These are phyloP conservation scores for Phodopus roborovskii DNA, from an alignment of 2,113 vertebrate genomes.

Conservation along the genomic window DNA sequence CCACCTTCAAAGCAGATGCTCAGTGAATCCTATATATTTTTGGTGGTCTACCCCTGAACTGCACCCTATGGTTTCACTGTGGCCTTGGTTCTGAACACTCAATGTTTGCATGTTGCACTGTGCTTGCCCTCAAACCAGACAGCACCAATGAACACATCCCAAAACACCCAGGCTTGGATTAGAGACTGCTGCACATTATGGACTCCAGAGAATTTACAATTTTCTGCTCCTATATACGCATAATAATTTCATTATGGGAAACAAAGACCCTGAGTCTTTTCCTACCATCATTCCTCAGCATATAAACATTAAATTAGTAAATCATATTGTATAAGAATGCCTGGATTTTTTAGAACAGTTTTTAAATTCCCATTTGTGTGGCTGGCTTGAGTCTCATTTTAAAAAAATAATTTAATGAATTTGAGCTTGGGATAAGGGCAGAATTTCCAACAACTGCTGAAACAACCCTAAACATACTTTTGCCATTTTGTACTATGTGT, in stretches of 20 bases:
- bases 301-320: background rate
- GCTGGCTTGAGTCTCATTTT: background rate
- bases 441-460: background rate
- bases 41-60: background rate
- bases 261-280: background rate
- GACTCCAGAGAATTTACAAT: background rate
- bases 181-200: background rate
- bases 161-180: background rate
- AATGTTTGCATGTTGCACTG: background rate
- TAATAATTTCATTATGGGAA: background rate
- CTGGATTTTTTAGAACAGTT: background rate
- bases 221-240: background rate
- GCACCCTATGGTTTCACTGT: background rate
- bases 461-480: background rate
- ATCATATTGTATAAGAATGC: background rate
- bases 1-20: background rate
- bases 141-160: background rate
- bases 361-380: background rate
- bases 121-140: background rate
- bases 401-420: background rate
- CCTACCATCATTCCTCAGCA: background rate
- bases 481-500: background rate
- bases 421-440: background rate
- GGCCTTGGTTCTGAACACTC: background rate
- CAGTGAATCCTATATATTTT: background rate